These are phyloP conservation scores for Ecdyonurus torrentis DNA, from an alignment of 2,888 invertebrate species.

Conservation along the genomic window DNA sequence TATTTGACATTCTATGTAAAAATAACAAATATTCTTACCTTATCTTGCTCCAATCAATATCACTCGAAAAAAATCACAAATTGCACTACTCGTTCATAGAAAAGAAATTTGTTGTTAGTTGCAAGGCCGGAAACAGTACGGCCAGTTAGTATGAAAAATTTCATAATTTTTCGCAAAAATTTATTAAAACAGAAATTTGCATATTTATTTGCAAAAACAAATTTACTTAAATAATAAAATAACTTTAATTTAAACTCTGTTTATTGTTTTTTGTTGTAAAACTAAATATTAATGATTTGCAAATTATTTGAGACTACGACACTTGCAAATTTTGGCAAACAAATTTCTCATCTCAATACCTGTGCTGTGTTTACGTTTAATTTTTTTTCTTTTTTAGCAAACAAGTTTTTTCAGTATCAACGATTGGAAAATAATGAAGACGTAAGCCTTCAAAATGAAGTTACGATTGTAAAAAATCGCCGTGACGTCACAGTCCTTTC, in stretches of 20 bases:
- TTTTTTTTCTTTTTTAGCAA: background rate
- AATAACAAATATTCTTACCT: background rate
- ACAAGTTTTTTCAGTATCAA: background rate
- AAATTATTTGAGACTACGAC: background rate
- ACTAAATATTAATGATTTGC: background rate
- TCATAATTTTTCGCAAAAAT: background rate
- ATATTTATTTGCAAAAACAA: too few relatives aligned
- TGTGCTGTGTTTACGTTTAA: background rate
- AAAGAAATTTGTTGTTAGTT: constrained; percentile 2
- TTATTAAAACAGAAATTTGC: background rate
- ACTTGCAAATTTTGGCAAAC: background rate
- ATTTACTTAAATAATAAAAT: too few relatives aligned
- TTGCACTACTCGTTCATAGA: constrained; percentile 2
- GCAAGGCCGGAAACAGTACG: constrained; percentile 2
- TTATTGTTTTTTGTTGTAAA: too few relatives aligned
- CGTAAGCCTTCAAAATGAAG: background rate
- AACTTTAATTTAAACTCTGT: background rate
- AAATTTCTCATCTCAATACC: constrained; percentile 1
- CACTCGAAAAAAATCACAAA: background rate
- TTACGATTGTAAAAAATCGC: background rate
- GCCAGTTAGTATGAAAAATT: constrained; percentile 2
- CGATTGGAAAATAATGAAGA: background rate
- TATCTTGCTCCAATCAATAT: background rate
- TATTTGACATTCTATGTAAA: background rate
- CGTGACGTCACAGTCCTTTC: constrained; percentile 8